Percentiles rank a stretch among this genome's conserved stretches.
phyloP scores from a whole-genome alignment of 2,113 vertebrate genomes.

The Plestiodon gilberti region DNA sequence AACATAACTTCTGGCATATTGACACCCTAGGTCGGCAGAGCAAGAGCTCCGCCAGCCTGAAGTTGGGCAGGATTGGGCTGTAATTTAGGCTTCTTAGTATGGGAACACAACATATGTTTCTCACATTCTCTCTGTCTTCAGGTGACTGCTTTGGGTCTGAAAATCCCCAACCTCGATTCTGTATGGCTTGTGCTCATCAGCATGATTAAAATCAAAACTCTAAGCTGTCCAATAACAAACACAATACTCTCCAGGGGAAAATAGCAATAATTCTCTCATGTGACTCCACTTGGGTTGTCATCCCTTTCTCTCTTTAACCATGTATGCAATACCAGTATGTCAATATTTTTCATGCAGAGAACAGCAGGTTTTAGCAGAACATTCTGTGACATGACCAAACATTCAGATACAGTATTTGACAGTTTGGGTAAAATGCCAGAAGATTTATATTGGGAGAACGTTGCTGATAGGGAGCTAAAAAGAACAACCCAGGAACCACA shows the following conservation, averaged over 20 bases:
- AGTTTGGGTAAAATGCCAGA: too few species aligned
- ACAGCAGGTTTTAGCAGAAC: neutral
- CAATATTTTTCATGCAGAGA: conserved; percentile 2
- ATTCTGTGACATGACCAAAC: neutral
- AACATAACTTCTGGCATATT: too few species aligned
- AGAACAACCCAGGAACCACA: neutral
- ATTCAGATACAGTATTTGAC: neutral
- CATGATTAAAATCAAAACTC: conserved; percentile 50
- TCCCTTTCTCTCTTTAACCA: neutral
- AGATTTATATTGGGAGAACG: too few species aligned
- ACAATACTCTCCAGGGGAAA: neutral
- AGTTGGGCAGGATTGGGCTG: too few species aligned
- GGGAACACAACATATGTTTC: conserved; percentile 33
- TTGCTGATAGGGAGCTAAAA: too few species aligned
- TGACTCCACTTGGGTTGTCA: neutral
- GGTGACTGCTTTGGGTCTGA: conserved; percentile 30
- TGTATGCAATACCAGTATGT: neutral
- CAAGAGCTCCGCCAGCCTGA: too few species aligned
- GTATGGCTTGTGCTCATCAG: conserved; percentile 27
- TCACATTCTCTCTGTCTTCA: conserved; percentile 22
- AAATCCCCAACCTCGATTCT: conserved; percentile 24
- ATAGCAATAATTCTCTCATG: conserved; percentile 11
- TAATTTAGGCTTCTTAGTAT: conserved; percentile 11
- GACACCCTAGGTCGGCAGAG: too few species aligned
- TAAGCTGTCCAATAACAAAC: conserved; percentile 31